Conservation (phyloP, 1,140 invertebrate species). For the Orchestia grillus region DNA sequence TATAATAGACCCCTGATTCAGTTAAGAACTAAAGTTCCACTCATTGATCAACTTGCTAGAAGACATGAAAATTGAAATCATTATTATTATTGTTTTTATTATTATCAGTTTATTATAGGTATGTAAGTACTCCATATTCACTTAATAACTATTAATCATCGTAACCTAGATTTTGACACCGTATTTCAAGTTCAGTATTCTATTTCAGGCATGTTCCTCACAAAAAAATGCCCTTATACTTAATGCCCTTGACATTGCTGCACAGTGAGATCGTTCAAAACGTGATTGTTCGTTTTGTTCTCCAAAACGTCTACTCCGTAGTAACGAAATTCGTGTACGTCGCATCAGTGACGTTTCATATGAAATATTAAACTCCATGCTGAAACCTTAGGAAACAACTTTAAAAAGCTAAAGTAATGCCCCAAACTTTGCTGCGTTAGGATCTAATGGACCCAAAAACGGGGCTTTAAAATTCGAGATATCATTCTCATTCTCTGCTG, state of each 20-base stretch:
- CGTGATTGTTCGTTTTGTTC: background rate
- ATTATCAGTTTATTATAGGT: background rate
- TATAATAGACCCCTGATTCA: background rate
- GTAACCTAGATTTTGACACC: background rate
- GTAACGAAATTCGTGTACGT: background rate
- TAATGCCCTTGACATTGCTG: background rate
- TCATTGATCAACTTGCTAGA: background rate
- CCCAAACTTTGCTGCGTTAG: background rate
- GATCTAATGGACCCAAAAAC: background rate
- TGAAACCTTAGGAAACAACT: background rate
- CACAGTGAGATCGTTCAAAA: background rate
- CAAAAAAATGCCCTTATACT: background rate
- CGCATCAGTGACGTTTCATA: background rate
- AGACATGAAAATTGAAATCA: background rate
- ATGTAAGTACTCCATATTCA: background rate
- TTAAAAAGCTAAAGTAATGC: background rate
- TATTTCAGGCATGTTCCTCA: background rate
- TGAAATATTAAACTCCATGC: background rate
- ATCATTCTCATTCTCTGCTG: background rate
- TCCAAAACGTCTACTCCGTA: background rate
- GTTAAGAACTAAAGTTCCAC: background rate
- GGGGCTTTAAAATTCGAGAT: background rate
- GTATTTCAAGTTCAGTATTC: background rate
- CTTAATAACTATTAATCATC: background rate
- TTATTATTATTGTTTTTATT: background rate